Conservation (phyloP, 2,888 invertebrate genomes). For the Zelleria hepariella region DNA sequence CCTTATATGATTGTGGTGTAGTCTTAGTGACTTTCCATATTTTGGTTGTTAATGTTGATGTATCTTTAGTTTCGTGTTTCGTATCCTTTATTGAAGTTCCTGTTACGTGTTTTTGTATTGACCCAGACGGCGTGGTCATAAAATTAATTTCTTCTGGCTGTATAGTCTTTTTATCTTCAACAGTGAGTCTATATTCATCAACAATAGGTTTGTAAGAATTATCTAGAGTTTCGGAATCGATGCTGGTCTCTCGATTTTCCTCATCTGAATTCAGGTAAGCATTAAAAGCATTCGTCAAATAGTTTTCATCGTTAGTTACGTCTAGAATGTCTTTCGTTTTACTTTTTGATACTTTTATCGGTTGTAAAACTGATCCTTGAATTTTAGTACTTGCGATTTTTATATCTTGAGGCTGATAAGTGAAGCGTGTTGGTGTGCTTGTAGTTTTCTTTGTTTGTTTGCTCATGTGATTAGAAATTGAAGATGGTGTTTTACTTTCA, state of each 20-base stretch:
- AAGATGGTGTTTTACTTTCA: too few species aligned
- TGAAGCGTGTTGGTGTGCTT: too few species aligned
- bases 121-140: neutral
- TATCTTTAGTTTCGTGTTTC: neutral
- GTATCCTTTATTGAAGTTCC: neutral
- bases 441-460: too few species aligned
- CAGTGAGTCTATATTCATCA: neutral
- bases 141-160: neutral
- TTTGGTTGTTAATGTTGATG: neutral
- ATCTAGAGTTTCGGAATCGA: neutral
- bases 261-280: neutral
- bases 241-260: neutral
- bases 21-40: neutral
- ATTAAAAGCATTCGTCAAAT: neutral
- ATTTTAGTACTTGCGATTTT: too few species aligned
- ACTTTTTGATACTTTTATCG: neutral
- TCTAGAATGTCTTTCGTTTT: neutral
- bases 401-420: too few species aligned
- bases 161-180: neutral
- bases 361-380: neutral
- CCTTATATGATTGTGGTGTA: neutral
- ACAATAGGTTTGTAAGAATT: neutral
- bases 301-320: neutral
- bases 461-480: too few species aligned
- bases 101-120: neutral